Percentiles rank a stretch among this genome's conserved stretches.
phyloP scores from a whole-genome alignment of 2,797 vertebrate genomes.

The Anomalospiza imberbis region DNA sequence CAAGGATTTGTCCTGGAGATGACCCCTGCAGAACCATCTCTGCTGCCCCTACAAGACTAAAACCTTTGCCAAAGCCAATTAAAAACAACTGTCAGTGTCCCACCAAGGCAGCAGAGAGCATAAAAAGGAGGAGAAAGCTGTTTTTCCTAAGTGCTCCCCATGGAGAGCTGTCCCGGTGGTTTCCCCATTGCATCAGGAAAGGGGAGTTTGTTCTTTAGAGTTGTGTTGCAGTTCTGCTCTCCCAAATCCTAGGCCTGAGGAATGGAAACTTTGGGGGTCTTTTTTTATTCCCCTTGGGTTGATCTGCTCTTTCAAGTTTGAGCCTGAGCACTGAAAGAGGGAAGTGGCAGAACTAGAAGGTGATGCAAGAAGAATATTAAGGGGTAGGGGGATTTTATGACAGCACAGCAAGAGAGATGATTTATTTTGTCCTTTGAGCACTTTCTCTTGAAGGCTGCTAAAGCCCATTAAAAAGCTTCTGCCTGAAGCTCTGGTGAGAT shows the following conservation, averaged over 20 bases:
- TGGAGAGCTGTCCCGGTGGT: not conserved
- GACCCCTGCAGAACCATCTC: not conserved
- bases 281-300: not conserved
- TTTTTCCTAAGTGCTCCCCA: fast-evolving
- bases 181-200: not conserved
- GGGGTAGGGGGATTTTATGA: conserved; percentile 33
- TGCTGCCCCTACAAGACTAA: not conserved
- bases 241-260: not conserved
- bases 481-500: not conserved
- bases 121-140: not conserved
- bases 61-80: not conserved
- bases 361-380: conserved; percentile 18
- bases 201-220: not conserved
- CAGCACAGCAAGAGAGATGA: not conserved
- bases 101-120: not conserved
- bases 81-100: not conserved
- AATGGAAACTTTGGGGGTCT: not conserved
- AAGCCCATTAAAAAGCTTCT: conserved; percentile 36
- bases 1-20: not conserved
- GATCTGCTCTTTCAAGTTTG: not conserved
- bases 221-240: not conserved
- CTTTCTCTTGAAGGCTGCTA: conserved; percentile 9
- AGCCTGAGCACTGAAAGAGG: not conserved
- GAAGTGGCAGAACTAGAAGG: not conserved
- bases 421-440: conserved; percentile 42